A percentile compares a stretch with the other conserved stretches of the same genome.
These are phyloP conservation scores for Uloborus plumipes DNA, from an alignment of 2,888 invertebrate species.

Conservation along the genomic window DNA sequence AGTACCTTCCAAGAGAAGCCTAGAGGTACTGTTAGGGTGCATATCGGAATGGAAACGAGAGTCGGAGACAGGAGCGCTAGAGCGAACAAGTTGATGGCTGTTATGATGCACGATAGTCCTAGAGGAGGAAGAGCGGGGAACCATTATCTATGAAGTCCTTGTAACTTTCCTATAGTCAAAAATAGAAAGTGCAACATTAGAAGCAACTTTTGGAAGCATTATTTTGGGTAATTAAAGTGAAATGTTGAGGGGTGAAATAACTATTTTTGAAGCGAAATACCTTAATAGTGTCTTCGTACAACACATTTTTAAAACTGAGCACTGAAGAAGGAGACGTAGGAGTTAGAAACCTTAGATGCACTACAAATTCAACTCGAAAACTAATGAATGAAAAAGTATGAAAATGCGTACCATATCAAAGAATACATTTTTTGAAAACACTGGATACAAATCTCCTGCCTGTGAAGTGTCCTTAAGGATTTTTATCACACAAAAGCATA, in stretches of 20 bases:
- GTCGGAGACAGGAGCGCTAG: slow-evolving; percentile 55
- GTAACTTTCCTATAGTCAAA: neutral
- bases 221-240: slow-evolving; percentile 33
- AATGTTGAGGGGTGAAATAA: slow-evolving; percentile 26
- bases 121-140: slow-evolving; percentile 16
- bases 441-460: slow-evolving; percentile 15
- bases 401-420: neutral
- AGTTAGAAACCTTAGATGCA: slow-evolving; percentile 4
- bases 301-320: slow-evolving; percentile 31
- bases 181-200: neutral
- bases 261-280: slow-evolving; percentile 46
- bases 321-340: neutral
- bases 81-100: slow-evolving; percentile 49
- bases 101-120: slow-evolving; percentile 53
- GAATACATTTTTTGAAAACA: neutral
- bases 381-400: neutral
- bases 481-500: slow-evolving; percentile 26
- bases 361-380: neutral
- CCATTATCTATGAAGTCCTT: slow-evolving; percentile 36
- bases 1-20: slow-evolving; percentile 64
- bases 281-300: slow-evolving; percentile 41
- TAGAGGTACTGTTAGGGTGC: slow-evolving; percentile 63
- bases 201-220: slow-evolving; percentile 3
- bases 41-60: slow-evolving; percentile 65
- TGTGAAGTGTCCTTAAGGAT: slow-evolving; percentile 51